phyloP scores from a whole-genome alignment of 2,888 invertebrate genomes.

The Helleia helle region DNA sequence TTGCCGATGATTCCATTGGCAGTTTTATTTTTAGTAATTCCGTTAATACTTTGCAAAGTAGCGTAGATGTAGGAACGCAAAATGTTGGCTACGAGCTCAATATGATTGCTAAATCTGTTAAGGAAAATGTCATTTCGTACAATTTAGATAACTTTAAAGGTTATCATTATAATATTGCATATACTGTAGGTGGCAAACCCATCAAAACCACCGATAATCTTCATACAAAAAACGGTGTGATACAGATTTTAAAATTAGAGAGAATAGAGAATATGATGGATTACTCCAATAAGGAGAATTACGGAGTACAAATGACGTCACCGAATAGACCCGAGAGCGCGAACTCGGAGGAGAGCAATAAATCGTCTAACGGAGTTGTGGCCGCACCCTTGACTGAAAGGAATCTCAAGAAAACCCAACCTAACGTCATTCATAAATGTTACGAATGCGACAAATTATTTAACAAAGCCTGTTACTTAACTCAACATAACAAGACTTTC shows the following conservation, averaged over 20 bases:
- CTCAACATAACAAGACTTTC: conserved; percentile 92
- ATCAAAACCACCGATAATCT: conserved; percentile 51
- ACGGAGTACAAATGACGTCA: conserved; percentile 61
- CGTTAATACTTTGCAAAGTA: conserved; percentile 47
- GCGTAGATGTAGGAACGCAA: conserved; percentile 44
- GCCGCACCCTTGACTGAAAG: conserved; percentile 57
- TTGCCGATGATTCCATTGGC: conserved; percentile 67
- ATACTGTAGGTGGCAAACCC: conserved; percentile 54
- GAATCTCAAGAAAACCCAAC: conserved; percentile 46
- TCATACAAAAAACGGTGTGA: conserved; percentile 42
- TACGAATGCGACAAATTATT: conserved; percentile 88
- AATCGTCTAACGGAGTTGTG: conserved; percentile 49
- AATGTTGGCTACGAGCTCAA: conserved; percentile 53
- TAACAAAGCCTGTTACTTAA: conserved; percentile 89
- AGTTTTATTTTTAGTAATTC: conserved; percentile 63
- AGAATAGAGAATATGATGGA: conserved; percentile 68
- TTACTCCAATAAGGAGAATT: conserved; percentile 69
- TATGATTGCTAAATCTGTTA: conserved; percentile 44
- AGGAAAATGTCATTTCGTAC: conserved; percentile 53
- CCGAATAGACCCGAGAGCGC: conserved; percentile 65
- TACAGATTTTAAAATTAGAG: conserved; percentile 61
- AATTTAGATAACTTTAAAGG: conserved; percentile 45
- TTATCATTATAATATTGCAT: conserved; percentile 42
- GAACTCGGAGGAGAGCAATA: conserved; percentile 54
- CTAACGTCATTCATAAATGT: conserved; percentile 76